A percentile compares a stretch with the other conserved stretches of the same genome.
phyloP scores from a whole-genome alignment of 2,888 invertebrate genomes.

The Drosophila monieri region DNA sequence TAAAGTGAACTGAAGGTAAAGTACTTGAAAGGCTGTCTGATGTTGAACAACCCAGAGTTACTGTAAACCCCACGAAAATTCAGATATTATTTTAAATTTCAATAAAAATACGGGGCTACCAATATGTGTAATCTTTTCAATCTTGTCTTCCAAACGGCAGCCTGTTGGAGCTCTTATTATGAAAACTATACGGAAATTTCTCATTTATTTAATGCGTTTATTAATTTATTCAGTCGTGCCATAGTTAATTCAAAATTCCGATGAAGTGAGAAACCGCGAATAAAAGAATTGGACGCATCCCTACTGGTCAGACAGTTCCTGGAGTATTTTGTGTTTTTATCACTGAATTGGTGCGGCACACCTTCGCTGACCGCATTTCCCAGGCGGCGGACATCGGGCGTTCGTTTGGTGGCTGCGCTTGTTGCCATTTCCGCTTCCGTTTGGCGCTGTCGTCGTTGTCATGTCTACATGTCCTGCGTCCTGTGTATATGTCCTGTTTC shows the following conservation, averaged over 20 bases:
- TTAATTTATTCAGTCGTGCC: neutral
- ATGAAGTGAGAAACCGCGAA: slow-evolving; percentile 29
- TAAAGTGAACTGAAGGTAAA: slow-evolving; percentile 5
- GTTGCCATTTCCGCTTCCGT: slow-evolving; percentile 78
- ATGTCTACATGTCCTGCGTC: slow-evolving; percentile 65
- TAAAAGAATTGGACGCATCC: neutral
- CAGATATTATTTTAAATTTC: too few relatives aligned
- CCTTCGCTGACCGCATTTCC: slow-evolving; percentile 47
- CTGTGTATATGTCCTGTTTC: slow-evolving; percentile 29
- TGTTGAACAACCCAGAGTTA: neutral
- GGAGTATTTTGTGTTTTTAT: slow-evolving; percentile 39
- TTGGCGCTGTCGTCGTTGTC: slow-evolving; percentile 61
- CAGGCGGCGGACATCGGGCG: slow-evolving; percentile 40
- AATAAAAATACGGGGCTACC: too few relatives aligned
- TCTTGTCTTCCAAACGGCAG: too few relatives aligned
- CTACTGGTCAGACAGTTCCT: neutral
- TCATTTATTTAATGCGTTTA: neutral
- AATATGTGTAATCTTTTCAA: too few relatives aligned
- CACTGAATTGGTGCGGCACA: slow-evolving; percentile 5
- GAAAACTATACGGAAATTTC: neutral
- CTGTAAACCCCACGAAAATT: neutral
- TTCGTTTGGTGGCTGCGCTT: slow-evolving; percentile 60
- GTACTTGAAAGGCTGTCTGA: slow-evolving; percentile 21
- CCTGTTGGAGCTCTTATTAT: too few relatives aligned
- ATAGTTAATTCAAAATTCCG: slow-evolving; percentile 9